Evolutionary conservation across 1,140 invertebrate species (phyloP), one percentile per base, ranked within the genome.

Genomic region (Drosophila watanabei): DNA sequence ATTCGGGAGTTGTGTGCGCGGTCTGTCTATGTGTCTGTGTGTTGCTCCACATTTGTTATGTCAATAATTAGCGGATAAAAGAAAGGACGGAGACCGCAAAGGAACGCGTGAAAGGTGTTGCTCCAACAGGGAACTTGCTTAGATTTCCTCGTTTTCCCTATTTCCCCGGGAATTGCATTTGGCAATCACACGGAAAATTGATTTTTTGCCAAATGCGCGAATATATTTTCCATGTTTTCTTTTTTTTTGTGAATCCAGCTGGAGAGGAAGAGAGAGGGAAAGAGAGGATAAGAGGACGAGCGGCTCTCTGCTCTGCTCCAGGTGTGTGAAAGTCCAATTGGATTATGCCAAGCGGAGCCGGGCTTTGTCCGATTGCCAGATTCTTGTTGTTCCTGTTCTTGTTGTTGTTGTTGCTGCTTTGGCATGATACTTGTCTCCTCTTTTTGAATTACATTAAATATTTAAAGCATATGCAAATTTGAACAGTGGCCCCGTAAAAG

Each of bases 391-490:
- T 48, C 49, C n/a, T n/a, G n/a, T n/a, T n/a, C n/a, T n/a, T n/a
- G n/a, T n/a, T n/a, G n/a, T 45, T 39, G 20, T 20, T 13, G 56
- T 41, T 66, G 52, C 48, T 56, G 54, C 46, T 43, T 56, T 66
- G 10, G 48, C 51, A 61, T 75, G 75, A 49, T 79, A 70, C 77
- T 76, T 79, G 79, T 85, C 81, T 85, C 75, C 75, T 76, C 78
- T 80, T 86, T 77, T 91, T 89, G 87, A 82, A 90, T 90, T 90
- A 77, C 87, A 90, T 90, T 90, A 91, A 90, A 90, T 91, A 90
- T 90, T 90, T 86, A 90, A 90, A 90, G 72, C 86, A 90, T 90
- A 90, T 90, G 86, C 86, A 90, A 90, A 91, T 90, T 90, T 90
- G 82, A 89, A 77, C 87, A 88, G 84, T 88, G 75, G 85, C 84